Evolutionary conservation across 2,888 invertebrate species (phyloP).

Genomic region (Podabrus alpinus): DNA sequence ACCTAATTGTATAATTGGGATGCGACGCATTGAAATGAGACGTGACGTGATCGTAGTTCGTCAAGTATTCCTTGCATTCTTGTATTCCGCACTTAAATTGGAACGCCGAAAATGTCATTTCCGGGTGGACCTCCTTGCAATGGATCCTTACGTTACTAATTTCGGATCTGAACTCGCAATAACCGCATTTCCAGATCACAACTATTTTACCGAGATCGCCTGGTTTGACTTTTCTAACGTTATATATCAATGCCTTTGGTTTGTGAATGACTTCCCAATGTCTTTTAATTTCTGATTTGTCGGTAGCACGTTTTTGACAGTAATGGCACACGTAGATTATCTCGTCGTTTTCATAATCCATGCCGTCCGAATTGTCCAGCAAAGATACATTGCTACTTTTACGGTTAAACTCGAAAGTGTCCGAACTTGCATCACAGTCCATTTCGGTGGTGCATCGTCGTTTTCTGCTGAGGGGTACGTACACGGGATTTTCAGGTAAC

Average conservation of each 20-base stretch:
- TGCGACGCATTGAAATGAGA: constrained; percentile 42
- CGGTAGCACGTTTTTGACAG: constrained; percentile 34
- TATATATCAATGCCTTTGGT: constrained; percentile 11
- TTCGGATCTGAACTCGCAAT: constrained; percentile 46
- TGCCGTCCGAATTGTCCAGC: no score
- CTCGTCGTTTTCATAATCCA: no score
- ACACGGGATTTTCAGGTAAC: constrained; percentile 9
- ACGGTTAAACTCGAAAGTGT: background rate
- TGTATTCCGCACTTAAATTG: constrained; percentile 42
- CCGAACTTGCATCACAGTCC: no score
- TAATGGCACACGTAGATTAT: no score
- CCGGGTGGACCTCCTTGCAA: constrained; percentile 47
- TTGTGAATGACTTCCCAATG: constrained; percentile 39
- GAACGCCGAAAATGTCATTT: constrained; percentile 34
- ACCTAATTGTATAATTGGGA: constrained; percentile 42
- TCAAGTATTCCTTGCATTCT: constrained; percentile 41
- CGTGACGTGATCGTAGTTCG: constrained; percentile 36
- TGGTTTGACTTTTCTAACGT: constrained; percentile 17
- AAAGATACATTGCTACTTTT: background rate
- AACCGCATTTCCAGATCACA: constrained; percentile 37
- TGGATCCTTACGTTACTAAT: constrained; percentile 50
- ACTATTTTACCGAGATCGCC: background rate
- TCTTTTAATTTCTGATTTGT: constrained; percentile 25
- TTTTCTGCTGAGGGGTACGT: constrained; percentile 8
- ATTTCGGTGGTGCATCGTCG: background rate